Conservation (phyloP, 2,113 vertebrate species). For the Epinephelus cyanopodus region DNA sequence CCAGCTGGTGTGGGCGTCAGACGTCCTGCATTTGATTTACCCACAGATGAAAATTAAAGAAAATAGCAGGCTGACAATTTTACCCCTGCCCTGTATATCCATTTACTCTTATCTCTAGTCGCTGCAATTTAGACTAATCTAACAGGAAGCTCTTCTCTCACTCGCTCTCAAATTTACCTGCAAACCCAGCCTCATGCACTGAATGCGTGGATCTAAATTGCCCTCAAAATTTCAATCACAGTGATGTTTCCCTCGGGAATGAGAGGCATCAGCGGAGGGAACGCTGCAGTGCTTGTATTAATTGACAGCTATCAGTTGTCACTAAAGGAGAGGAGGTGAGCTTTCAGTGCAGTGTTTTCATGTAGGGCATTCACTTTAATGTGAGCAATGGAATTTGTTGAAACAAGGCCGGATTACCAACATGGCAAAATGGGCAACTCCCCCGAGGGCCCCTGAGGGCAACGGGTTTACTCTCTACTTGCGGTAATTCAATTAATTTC, state of each 20-base stretch:
- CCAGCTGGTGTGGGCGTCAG: constrained; percentile 24
- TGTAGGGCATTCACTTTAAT: neutral
- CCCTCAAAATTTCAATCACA: neutral
- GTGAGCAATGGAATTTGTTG: neutral
- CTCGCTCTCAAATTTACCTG: neutral
- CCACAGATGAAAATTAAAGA: constrained; percentile 23
- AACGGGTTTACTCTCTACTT: neutral
- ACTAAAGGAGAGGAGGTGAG: neutral
- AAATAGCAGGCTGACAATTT: constrained; percentile 1
- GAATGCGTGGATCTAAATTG: neutral
- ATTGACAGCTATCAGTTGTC: neutral
- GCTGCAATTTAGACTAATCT: neutral
- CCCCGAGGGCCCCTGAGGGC: neutral
- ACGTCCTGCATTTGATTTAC: constrained; percentile 20
- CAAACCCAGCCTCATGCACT: neutral
- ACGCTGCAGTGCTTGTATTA: neutral
- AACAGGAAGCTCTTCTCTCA: neutral
- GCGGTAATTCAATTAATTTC: neutral
- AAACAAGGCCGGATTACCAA: neutral
- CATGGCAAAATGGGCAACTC: neutral
- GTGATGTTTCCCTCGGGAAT: neutral
- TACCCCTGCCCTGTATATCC: neutral
- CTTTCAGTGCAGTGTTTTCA: neutral
- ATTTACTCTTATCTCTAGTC: neutral
- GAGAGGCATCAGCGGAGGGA: neutral